Conservation (phyloP, 2,888 invertebrate genomes). For the Malachius bipustulatus region DNA sequence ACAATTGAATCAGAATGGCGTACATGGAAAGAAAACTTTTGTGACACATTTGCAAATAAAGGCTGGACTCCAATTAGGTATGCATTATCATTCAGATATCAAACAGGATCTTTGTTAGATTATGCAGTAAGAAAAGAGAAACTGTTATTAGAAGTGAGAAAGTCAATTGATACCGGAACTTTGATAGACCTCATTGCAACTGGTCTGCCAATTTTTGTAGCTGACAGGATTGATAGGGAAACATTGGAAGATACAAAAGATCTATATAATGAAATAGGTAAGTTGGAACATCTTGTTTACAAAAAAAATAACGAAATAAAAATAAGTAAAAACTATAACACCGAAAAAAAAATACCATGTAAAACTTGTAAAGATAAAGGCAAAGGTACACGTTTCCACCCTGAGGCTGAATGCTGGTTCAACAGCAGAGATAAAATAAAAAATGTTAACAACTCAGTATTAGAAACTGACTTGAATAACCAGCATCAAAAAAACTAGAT, state of each 20-base stretch:
- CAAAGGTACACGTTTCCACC: slow-evolving; percentile 9
- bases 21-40: slow-evolving; percentile 14
- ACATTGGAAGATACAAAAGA: background rate
- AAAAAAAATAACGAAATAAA: slow-evolving; percentile 16
- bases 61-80: slow-evolving; percentile 13
- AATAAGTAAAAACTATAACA: slow-evolving; percentile 9
- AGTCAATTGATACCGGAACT: background rate
- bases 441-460: slow-evolving; percentile 2
- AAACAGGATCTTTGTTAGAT: slow-evolving; percentile 3
- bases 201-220: slow-evolving; percentile 5
- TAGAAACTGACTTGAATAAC: too few species aligned
- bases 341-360: too few species aligned
- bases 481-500: too few species aligned
- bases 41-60: slow-evolving; percentile 14
- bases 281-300: slow-evolving; percentile 22
- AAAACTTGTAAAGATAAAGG: slow-evolving; percentile 8
- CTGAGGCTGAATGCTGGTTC: slow-evolving; percentile 9
- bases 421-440: slow-evolving; percentile 6
- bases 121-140: slow-evolving; percentile 5
- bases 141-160: slow-evolving; percentile 2
- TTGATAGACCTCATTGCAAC: slow-evolving; percentile 4
- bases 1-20: slow-evolving; percentile 12
- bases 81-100: slow-evolving; percentile 4
- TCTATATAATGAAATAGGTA: slow-evolving; percentile 2
- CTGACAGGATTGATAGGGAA: slow-evolving; percentile 10